Evolutionary conservation across 2,797 vertebrate species (phyloP), one percentile per base, ranked within the genome.

Genomic region (Pygocentrus nattereri): DNA sequence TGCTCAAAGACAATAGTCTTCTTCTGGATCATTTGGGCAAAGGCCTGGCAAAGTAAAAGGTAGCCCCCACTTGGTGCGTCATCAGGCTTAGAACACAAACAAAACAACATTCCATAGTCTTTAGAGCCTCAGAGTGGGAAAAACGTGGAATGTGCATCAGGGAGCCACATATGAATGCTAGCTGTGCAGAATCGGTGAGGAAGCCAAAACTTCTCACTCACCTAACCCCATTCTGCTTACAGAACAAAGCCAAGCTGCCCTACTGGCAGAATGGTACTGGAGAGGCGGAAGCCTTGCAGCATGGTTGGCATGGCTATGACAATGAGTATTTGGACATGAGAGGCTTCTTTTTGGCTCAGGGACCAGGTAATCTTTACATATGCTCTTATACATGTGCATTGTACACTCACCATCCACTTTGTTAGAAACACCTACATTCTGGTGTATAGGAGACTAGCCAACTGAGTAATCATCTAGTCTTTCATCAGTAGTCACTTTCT

Each of bases 271-370:
- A 98, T 0, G 94, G 91, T 78, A 95, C 95, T 3, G 93, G 90
- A 19, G 88, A 62, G 77, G 83, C 92, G 1, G 88, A 91, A 65
- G 96, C 93, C 19, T 97, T 97, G 97, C 97, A 98, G 77, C 93
- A 91, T 0, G 97, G 97, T n/a, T 99, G 98, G 98, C 98, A 99
- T 0, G 98, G 98, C 7, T 99, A 98, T 0, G 97, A 99, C 93
- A 99, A 98, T 0, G 95, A 98, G 87, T 95, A 96, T 74, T 88
- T 95, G 85, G 95, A 98, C 86, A 99, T 99, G 97, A 95, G 94
- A 83, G 97, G 93, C 30, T 94, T 99, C 90, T 97, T 99, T 91
- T 8, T 99, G 2, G 97, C 97, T 0, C 95, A 92, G 0, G 98
- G 98, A 84, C 97, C 97, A 80, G 97, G 98, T 99, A 96, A 86